These are phyloP conservation scores for Hipparchia semele DNA, from an alignment of 2,888 invertebrate species.

Conservation along the genomic window DNA sequence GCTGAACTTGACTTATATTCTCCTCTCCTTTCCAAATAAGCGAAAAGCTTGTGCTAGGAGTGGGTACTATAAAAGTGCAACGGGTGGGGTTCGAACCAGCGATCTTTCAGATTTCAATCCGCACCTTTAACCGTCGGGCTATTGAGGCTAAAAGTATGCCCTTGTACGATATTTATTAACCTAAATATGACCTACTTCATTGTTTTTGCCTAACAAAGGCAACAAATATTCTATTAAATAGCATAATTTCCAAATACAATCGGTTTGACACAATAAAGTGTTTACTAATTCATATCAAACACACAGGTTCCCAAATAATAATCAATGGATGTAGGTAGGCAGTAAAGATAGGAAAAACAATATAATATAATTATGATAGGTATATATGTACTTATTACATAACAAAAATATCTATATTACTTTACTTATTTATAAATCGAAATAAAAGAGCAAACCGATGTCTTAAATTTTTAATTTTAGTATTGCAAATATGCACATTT, in stretches of 20 bases:
- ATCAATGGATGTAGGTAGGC: background rate
- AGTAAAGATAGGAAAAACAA: background rate
- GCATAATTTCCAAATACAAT: slow-evolving; percentile 2
- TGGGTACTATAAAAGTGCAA: no score
- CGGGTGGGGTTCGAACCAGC: no score
- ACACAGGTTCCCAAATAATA: background rate
- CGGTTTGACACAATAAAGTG: background rate
- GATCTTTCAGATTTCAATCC: no score
- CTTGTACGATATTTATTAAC: slow-evolving; percentile 7
- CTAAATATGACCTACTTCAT: slow-evolving; percentile 13
- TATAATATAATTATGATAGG: background rate
- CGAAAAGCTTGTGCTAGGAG: no score
- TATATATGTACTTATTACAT: no score
- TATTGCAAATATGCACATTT: background rate
- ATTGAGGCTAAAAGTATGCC: background rate
- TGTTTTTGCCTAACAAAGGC: slow-evolving; percentile 3
- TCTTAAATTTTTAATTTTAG: background rate
- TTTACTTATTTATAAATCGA: background rate
- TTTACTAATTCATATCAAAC: slow-evolving; percentile 6
- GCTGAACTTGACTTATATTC: no score
- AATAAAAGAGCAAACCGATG: background rate
- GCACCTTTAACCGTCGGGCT: no score
- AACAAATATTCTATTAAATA: background rate
- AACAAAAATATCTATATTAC: background rate
- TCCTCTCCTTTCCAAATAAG: no score